Evolutionary conservation across 2,888 invertebrate species (phyloP).

Genomic region (Chironomus tentans): DNA sequence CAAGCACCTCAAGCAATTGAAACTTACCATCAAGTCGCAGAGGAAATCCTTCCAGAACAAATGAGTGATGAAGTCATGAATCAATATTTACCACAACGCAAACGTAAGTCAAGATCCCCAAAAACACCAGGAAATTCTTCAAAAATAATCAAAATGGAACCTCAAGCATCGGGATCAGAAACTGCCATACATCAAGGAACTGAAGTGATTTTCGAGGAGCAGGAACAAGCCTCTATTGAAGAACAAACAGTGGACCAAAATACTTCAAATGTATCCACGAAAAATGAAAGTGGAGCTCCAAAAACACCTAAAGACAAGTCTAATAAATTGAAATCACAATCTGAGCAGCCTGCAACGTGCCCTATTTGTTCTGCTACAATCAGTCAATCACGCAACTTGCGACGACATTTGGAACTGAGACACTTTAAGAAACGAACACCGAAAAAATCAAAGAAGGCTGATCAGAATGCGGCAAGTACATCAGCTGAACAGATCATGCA

Average conservation of each 20-base stretch:
- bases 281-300: neutral
- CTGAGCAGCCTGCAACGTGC: constrained; percentile 52
- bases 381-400: constrained; percentile 50
- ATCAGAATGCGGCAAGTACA: constrained; percentile 29
- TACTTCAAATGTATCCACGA: neutral
- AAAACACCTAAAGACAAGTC: constrained; percentile 18
- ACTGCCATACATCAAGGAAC: neutral
- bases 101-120: constrained; percentile 46
- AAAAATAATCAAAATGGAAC: constrained; percentile 28
- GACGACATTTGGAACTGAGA: constrained; percentile 47
- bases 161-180: constrained; percentile 26
- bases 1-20: constrained; percentile 24
- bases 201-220: constrained; percentile 19
- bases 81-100: constrained; percentile 46
- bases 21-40: constrained; percentile 28
- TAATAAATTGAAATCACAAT: constrained; percentile 47
- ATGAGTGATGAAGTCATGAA: constrained; percentile 43
- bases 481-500: constrained; percentile 30
- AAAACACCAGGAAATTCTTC: constrained; percentile 36
- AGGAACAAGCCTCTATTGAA: neutral
- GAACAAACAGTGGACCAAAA: neutral
- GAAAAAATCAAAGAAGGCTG: constrained; percentile 40
- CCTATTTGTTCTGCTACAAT: constrained; percentile 51
- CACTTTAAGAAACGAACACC: constrained; percentile 43
- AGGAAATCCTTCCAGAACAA: constrained; percentile 39